phyloP scores from a whole-genome alignment of 1,140 invertebrate genomes.

The Brachionus asplanchnoidis region DNA sequence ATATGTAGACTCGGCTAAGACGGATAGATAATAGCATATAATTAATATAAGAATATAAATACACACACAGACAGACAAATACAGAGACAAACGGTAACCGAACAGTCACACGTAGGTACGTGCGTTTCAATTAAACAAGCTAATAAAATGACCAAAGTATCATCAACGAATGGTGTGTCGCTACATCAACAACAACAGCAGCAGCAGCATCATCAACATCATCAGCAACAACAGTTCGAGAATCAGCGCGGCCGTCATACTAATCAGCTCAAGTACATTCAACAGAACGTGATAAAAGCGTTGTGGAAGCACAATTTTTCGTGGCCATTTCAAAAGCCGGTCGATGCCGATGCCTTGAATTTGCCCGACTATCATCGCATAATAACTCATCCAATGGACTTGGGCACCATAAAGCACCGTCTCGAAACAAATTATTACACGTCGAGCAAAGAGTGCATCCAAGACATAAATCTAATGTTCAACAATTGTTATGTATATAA shows the following conservation, averaged over 20 bases:
- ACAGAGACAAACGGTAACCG: background rate
- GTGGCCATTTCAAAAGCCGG: slow-evolving; percentile 98
- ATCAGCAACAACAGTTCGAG: background rate
- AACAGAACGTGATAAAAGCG: background rate
- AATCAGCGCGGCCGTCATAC: slow-evolving; percentile 19
- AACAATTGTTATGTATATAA: slow-evolving; percentile 99
- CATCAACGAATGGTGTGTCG: background rate
- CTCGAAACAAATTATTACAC: slow-evolving; percentile 90
- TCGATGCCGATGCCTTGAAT: slow-evolving; percentile 85
- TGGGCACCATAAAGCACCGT: slow-evolving; percentile 92
- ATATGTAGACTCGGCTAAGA: background rate
- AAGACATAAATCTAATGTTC: slow-evolving; percentile 93
- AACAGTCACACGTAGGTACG: background rate
- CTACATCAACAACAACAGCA: background rate
- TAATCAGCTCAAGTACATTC: slow-evolving; percentile 36
- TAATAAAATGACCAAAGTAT: background rate
- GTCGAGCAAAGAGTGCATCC: slow-evolving; percentile 82
- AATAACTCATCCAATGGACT: slow-evolving; percentile 98
- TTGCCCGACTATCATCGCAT: slow-evolving; percentile 97
- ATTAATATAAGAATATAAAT: background rate
- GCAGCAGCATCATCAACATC: background rate
- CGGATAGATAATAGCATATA: background rate
- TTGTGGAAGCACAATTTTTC: slow-evolving; percentile 68
- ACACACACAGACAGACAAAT: background rate
- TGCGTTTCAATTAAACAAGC: background rate